A percentile compares a stretch with the other conserved stretches of the same genome.
Conservation (phyloP, 2,888 invertebrate genomes). For the Hypolimnas misippus region DNA sequence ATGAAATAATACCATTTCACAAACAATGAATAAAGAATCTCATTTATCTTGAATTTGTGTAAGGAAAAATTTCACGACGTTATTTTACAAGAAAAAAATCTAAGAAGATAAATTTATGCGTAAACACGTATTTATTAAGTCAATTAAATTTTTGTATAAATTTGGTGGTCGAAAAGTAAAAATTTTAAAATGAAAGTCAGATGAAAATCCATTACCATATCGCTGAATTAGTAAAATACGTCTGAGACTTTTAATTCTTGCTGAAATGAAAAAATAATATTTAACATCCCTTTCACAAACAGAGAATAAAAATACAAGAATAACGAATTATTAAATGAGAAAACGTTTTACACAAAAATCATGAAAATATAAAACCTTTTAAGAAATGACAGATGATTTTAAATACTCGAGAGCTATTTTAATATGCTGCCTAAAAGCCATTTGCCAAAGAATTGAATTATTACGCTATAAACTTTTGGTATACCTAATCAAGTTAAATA, state of each 20-base stretch:
- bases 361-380: neutral
- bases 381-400: too few species aligned
- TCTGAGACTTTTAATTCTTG: neutral
- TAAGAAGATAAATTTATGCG: slow-evolving; percentile 5
- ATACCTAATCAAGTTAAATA: neutral
- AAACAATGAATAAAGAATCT: slow-evolving; percentile 45
- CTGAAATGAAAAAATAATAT: neutral
- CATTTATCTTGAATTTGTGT: slow-evolving; percentile 45
- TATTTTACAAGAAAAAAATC: neutral
- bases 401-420: neutral
- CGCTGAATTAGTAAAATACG: neutral
- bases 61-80: slow-evolving; percentile 37
- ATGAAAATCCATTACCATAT: neutral
- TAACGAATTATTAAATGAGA: neutral
- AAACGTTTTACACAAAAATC: neutral
- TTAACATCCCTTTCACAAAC: neutral
- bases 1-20: slow-evolving; percentile 43
- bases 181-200: neutral
- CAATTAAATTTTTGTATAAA: neutral
- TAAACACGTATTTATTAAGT: neutral
- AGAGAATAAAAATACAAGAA: neutral
- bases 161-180: neutral
- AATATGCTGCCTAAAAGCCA: neutral
- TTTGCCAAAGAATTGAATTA: too few species aligned
- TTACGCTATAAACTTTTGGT: neutral